Evolutionary conservation across 1,140 invertebrate genomes (phyloP).

Genomic region (Streblospio benedicti): DNA sequence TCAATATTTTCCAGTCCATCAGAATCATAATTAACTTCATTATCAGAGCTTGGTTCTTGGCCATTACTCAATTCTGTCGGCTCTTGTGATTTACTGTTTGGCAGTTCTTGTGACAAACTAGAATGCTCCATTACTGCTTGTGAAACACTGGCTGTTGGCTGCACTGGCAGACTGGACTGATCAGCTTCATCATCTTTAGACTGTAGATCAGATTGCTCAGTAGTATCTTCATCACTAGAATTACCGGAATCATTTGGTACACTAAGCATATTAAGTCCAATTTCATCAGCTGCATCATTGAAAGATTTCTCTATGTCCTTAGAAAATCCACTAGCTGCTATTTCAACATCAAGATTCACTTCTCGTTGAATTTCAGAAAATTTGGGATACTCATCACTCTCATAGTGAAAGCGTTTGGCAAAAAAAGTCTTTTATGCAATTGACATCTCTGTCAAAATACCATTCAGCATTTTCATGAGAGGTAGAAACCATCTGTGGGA

Average conservation of each 20-base stretch:
- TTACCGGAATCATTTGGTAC: background rate
- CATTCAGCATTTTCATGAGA: constrained; percentile 83
- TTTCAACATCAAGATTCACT: constrained; percentile 75
- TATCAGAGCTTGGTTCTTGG: constrained; percentile 10
- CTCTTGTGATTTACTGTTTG: background rate
- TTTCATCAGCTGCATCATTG: background rate
- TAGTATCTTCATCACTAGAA: background rate
- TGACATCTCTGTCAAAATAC: constrained; percentile 93
- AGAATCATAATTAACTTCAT: constrained; percentile 23
- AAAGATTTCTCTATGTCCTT: constrained; percentile 64
- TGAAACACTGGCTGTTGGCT: too few species aligned
- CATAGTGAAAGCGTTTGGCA: constrained; percentile 80
- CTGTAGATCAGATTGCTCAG: too few species aligned
- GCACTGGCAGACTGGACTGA: too few species aligned
- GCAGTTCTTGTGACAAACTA: background rate
- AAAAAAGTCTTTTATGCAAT: constrained; percentile 86
- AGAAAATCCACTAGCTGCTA: constrained; percentile 82
- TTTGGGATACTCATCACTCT: constrained; percentile 75
- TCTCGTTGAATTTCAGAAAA: constrained; percentile 71
- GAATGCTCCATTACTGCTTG: background rate
- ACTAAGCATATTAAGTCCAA: background rate
- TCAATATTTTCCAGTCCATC: constrained; percentile 29
- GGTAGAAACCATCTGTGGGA: constrained; percentile 98
- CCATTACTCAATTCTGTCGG: background rate
- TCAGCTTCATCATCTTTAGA: too few species aligned